A percentile compares a stretch with the other conserved stretches of the same genome.
phyloP scores from a whole-genome alignment of 2,113 vertebrate species.

The Fregetta grallaria region DNA sequence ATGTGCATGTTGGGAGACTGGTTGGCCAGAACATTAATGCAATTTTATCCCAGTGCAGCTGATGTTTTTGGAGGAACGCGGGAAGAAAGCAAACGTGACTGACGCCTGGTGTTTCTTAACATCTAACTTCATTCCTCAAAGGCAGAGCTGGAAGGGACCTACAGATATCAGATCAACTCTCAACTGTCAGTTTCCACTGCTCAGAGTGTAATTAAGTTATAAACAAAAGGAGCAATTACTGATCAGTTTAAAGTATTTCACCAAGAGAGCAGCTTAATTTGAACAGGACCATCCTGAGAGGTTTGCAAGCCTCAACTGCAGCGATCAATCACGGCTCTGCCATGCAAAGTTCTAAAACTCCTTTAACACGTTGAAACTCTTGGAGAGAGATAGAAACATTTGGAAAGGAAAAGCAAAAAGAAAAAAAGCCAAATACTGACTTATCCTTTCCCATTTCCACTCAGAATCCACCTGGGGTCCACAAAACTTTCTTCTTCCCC shows the following conservation, averaged over 20 bases:
- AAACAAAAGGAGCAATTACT: slow-evolving; percentile 1
- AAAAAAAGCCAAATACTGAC: background rate
- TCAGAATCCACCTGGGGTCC: background rate
- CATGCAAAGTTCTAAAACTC: background rate
- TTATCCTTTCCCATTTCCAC: background rate
- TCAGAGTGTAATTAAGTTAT: background rate
- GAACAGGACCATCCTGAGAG: background rate
- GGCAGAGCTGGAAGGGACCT: background rate
- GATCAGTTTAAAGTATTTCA: slow-evolving; percentile 23
- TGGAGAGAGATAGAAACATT: background rate
- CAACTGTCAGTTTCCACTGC: background rate
- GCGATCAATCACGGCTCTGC: background rate
- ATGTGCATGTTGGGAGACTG: background rate
- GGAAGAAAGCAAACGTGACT: background rate
- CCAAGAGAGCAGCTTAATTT: background rate
- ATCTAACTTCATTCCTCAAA: background rate
- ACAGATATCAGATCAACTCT: background rate
- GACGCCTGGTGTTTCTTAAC: rapidly evolving
- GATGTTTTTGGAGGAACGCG: background rate
- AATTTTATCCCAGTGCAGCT: background rate
- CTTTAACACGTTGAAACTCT: background rate
- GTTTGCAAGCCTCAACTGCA: background rate
- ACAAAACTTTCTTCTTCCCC: background rate
- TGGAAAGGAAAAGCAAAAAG: background rate
- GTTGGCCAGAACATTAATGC: background rate